These are phyloP conservation scores for Neopipo cinnamomea DNA, from an alignment of 2,113 vertebrate genomes.

Conservation along the genomic window DNA sequence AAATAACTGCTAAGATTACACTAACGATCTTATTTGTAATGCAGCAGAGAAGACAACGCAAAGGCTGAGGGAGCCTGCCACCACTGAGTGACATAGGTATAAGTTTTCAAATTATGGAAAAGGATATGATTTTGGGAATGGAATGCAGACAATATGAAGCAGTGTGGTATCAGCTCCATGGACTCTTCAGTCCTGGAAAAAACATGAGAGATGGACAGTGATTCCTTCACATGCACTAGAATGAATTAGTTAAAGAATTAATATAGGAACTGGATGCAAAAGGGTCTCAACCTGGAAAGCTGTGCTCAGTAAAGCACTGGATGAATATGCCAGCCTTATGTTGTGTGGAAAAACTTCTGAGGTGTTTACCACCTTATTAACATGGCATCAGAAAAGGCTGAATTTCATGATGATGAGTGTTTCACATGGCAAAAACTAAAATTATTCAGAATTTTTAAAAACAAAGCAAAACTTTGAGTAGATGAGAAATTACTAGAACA, in stretches of 20 bases:
- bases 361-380: background rate
- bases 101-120: background rate
- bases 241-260: background rate
- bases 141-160: background rate
- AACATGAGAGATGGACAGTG: background rate
- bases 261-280: background rate
- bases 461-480: background rate
- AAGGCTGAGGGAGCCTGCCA: background rate
- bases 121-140: background rate
- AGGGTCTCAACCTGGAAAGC: background rate
- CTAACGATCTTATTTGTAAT: background rate
- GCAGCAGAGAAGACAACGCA: background rate
- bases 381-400: background rate
- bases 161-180: fast-evolving
- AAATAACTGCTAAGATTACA: slow-evolving; percentile 7
- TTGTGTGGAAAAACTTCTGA: background rate
- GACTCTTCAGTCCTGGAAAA: background rate
- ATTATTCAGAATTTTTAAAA: background rate
- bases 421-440: background rate
- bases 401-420: background rate
- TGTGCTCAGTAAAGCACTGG: background rate
- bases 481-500: background rate
- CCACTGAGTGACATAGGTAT: fast-evolving
- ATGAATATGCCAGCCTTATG: background rate
- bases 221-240: background rate